Conservation (phyloP, 2,797 vertebrate species). For the Sebastes cheni region DNA sequence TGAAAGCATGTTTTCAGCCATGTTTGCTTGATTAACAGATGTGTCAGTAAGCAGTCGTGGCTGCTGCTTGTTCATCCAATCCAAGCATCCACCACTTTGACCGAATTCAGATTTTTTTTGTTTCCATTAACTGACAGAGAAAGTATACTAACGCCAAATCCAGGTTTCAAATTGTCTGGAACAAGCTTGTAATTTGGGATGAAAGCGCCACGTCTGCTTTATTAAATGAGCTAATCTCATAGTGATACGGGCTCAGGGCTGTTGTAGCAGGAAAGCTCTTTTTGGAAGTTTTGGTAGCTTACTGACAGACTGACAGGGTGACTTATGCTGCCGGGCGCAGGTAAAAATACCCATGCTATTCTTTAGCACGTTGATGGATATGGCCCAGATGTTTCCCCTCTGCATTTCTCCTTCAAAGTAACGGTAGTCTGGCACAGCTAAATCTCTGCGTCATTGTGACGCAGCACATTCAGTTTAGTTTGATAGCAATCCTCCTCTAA, state of each 20-base stretch:
- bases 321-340: slow-evolving; percentile 5
- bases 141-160: background rate
- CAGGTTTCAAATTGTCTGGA: background rate
- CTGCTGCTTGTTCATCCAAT: background rate
- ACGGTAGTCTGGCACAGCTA: background rate
- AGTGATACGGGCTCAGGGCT: background rate
- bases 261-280: background rate
- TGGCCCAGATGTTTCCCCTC: slow-evolving; percentile 2
- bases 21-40: background rate
- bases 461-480: background rate
- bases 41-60: background rate
- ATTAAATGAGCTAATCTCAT: background rate
- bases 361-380: slow-evolving; percentile 37
- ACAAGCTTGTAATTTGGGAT: background rate
- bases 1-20: background rate
- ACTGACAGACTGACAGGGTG: slow-evolving; percentile 27
- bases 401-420: slow-evolving; percentile 16
- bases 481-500: background rate
- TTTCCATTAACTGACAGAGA: background rate
- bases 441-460: slow-evolving; percentile 4
- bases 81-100: background rate
- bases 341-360: slow-evolving; percentile 36
- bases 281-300: background rate
- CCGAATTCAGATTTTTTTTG: background rate
- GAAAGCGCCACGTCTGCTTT: background rate